phyloP scores from a whole-genome alignment of 2,888 invertebrate genomes.

The Epirrhoe alternata region DNA sequence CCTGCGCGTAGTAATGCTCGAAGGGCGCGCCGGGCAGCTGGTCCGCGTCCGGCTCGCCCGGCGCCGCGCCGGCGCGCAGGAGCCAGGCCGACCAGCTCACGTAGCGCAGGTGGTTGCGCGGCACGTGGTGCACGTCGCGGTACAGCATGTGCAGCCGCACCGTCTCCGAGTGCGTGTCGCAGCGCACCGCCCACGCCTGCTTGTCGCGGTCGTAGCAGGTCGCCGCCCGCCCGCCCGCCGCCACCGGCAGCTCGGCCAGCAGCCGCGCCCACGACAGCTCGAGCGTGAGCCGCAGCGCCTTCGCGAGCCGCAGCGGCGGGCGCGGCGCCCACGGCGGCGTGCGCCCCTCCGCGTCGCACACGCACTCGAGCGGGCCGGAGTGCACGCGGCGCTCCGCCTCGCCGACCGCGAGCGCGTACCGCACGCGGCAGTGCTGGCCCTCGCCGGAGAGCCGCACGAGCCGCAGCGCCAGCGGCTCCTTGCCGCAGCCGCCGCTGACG shows the following conservation, averaged over 20 bases:
- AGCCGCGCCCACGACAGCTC: slow-evolving; percentile 90
- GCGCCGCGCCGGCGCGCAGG: slow-evolving; percentile 78
- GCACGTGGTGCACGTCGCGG: slow-evolving; percentile 91
- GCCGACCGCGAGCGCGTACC: slow-evolving; percentile 88
- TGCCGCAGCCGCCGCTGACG: slow-evolving; percentile 85
- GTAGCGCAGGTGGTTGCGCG: slow-evolving; percentile 89
- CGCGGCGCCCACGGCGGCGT: slow-evolving; percentile 90
- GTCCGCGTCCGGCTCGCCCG: slow-evolving; percentile 87
- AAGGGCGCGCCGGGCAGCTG: slow-evolving; percentile 90
- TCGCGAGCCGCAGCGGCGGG: slow-evolving; percentile 85
- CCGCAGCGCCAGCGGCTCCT: slow-evolving; percentile 83
- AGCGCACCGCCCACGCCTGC: slow-evolving; percentile 91
- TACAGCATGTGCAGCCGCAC: slow-evolving; percentile 90
- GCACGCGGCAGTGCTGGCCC: slow-evolving; percentile 91
- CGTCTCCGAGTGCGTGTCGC: slow-evolving; percentile 91
- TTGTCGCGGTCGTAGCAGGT: slow-evolving; percentile 92
- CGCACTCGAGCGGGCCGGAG: slow-evolving; percentile 89
- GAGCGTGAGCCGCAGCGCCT: slow-evolving; percentile 88
- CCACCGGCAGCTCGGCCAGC: slow-evolving; percentile 81
- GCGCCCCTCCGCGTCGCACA: slow-evolving; percentile 89
- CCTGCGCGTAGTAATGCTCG: slow-evolving; percentile 92
- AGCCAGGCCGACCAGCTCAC: slow-evolving; percentile 90
- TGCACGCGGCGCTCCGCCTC: slow-evolving; percentile 88
- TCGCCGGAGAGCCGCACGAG: slow-evolving; percentile 91
- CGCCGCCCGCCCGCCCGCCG: slow-evolving; percentile 84